Conservation (phyloP, 2,113 vertebrate genomes). For the Laterallus jamaicensis region DNA sequence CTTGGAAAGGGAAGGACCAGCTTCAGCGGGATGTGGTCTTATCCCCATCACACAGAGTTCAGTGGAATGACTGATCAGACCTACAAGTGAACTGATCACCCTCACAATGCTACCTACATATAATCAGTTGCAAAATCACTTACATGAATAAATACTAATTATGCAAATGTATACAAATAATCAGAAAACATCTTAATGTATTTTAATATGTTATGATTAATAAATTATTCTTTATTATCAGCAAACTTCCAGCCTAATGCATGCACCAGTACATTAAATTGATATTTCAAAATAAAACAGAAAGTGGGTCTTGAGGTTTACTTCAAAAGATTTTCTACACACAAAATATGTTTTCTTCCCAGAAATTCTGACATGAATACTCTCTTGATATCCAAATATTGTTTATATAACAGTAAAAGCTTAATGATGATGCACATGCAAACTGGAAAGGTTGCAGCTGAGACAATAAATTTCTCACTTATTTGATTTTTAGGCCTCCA, state of each 20-base stretch:
- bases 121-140: not conserved
- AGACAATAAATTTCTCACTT: not conserved
- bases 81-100: not conserved
- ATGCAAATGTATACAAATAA: not conserved
- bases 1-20: not conserved
- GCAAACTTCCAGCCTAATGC: not conserved
- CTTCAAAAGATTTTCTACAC: not conserved
- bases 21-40: not conserved
- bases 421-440: not conserved
- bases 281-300: not conserved
- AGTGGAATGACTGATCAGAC: not conserved
- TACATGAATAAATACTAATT: not conserved
- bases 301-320: not conserved
- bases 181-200: not conserved
- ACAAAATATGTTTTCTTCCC: not conserved
- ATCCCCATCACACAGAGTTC: not conserved
- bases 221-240: conserved; percentile 6
- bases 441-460: not conserved
- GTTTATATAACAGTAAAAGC: not conserved
- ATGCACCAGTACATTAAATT: not conserved
- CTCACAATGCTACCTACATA: not conserved
- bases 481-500: not conserved
- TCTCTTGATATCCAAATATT: not conserved
- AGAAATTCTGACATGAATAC: not conserved
- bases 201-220: not conserved